Evolutionary conservation across 2,113 vertebrate species (phyloP).

Genomic region (Chitala chitala): DNA sequence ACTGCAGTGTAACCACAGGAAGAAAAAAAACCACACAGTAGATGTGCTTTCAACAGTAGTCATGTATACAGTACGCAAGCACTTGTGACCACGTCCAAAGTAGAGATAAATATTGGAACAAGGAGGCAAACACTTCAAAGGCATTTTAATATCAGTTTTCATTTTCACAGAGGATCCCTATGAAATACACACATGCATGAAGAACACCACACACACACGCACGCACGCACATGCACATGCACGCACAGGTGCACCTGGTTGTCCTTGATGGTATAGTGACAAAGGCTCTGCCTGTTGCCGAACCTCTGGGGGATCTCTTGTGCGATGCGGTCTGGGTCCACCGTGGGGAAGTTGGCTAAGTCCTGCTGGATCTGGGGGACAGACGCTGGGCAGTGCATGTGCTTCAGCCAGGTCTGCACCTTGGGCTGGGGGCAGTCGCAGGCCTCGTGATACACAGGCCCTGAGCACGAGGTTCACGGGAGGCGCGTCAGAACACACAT

Average conservation of each 20-base stretch:
- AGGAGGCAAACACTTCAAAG: no score
- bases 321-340: constrained; percentile 81
- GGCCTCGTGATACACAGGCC: constrained; percentile 86
- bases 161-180: no score
- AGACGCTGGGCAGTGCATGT: constrained; percentile 78
- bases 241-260: constrained; percentile 68
- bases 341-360: constrained; percentile 63
- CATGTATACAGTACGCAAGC: no score
- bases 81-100: no score
- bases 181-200: no score
- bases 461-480: no score
- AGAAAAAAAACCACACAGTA: no score
- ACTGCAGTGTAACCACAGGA: neutral
- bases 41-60: no score
- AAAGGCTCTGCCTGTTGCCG: constrained; percentile 89
- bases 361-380: constrained; percentile 84
- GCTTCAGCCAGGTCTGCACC: constrained; percentile 67
- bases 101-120: no score
- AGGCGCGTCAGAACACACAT: no score
- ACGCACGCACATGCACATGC: neutral
- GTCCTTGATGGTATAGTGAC: constrained; percentile 93
- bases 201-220: no score
- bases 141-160: no score
- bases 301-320: constrained; percentile 84
- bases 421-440: constrained; percentile 83